Percentiles rank a stretch among this genome's conserved stretches.
phyloP scores from a whole-genome alignment of 2,797 vertebrate genomes.

The Buceros bicornis region DNA sequence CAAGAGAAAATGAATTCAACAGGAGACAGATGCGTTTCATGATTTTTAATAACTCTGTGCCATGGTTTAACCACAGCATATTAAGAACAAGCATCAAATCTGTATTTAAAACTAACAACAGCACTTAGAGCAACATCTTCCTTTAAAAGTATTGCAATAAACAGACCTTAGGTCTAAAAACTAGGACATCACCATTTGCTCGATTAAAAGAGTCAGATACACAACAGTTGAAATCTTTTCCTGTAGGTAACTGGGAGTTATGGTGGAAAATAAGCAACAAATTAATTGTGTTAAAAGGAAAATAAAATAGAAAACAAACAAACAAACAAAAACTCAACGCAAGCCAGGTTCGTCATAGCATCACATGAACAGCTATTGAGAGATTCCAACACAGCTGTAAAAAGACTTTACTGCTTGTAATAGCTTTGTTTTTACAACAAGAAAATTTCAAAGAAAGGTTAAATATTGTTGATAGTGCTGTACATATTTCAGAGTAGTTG shows the following conservation, averaged over 20 bases:
- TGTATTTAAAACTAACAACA: conserved; percentile 94
- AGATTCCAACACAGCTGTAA: conserved; percentile 83
- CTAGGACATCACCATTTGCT: conserved; percentile 92
- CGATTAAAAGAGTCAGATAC: conserved; percentile 87
- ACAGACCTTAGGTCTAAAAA: conserved; percentile 93
- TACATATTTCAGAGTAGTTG: conserved; percentile 82
- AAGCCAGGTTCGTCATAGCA: conserved; percentile 70
- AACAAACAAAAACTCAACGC: conserved; percentile 71
- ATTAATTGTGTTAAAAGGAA: conserved; percentile 66
- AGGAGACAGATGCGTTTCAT: conserved; percentile 82
- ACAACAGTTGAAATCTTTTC: conserved; percentile 85
- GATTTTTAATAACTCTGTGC: conserved; percentile 93
- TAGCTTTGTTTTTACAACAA: conserved; percentile 68
- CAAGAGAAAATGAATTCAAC: conserved; percentile 34
- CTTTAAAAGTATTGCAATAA: conserved; percentile 93
- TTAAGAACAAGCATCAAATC: conserved; percentile 96
- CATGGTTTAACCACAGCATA: conserved; percentile 91
- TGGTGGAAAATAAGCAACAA: conserved; percentile 74
- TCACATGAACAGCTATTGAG: conserved; percentile 80
- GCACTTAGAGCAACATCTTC: conserved; percentile 94
- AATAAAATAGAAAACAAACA: neutral
- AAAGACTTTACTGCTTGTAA: conserved; percentile 71
- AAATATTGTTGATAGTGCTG: conserved; percentile 84
- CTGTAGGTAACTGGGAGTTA: conserved; percentile 77
- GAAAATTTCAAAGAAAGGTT: conserved; percentile 78